Conservation (phyloP, 2,797 vertebrate species). For the Sciaenops ocellatus region DNA sequence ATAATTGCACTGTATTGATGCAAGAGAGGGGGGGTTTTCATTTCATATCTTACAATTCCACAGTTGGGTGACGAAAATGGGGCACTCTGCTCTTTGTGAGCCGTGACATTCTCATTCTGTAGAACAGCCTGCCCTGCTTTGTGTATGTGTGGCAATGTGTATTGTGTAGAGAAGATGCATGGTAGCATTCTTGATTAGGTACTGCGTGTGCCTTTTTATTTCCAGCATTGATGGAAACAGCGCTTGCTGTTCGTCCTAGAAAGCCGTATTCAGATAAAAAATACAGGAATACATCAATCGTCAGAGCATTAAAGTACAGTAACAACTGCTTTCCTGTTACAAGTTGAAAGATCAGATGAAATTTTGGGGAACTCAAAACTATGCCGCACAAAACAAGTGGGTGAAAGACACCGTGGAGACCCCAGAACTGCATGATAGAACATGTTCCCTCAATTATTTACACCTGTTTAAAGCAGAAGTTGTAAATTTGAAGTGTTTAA, state of each 20-base stretch:
- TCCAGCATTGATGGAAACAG: constrained; percentile 32
- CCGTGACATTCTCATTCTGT: constrained; percentile 70
- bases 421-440: constrained; percentile 26
- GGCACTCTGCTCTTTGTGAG: constrained; percentile 75
- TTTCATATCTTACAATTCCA: constrained; percentile 76
- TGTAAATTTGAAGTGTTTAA: constrained; percentile 7
- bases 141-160: constrained; percentile 56
- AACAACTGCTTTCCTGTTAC: constrained; percentile 39
- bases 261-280: constrained; percentile 29
- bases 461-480: not conserved
- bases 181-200: constrained; percentile 56
- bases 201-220: constrained; percentile 48
- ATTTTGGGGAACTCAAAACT: constrained; percentile 34
- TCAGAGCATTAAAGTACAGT: constrained; percentile 21
- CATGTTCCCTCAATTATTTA: constrained; percentile 46
- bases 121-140: constrained; percentile 66
- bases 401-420: constrained; percentile 35
- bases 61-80: constrained; percentile 71
- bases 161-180: constrained; percentile 49
- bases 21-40: constrained; percentile 58
- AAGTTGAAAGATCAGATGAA: constrained; percentile 46
- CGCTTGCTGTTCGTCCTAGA: constrained; percentile 29
- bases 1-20: constrained; percentile 84
- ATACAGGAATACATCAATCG: constrained; percentile 39
- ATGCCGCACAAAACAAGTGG: constrained; percentile 35